Conservation (phyloP, 1,140 invertebrate genomes). For the Drosophila arawakana region DNA sequence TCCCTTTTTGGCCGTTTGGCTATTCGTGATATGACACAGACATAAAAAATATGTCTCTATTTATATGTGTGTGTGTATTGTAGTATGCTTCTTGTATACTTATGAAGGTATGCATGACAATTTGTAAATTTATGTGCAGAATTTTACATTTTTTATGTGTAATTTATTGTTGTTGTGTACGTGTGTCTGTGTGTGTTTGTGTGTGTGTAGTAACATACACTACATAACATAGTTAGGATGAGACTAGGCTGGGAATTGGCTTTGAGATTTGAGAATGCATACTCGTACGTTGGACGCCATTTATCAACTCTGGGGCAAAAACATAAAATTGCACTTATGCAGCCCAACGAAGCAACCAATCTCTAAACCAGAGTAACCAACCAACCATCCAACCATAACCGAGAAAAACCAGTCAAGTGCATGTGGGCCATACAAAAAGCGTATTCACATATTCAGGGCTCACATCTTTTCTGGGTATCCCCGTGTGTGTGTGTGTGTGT, state of each 20-base stretch:
- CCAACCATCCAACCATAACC: slow-evolving; percentile 66
- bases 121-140: slow-evolving; percentile 72
- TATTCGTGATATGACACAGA: slow-evolving; percentile 49
- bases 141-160: slow-evolving; percentile 71
- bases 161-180: slow-evolving; percentile 29
- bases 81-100: slow-evolving; percentile 1
- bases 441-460: slow-evolving; percentile 43
- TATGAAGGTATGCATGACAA: slow-evolving; percentile 56
- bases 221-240: slow-evolving; percentile 1
- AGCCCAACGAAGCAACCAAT: slow-evolving; percentile 56
- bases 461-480: slow-evolving; percentile 47
- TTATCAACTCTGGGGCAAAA: slow-evolving; percentile 71
- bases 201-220: slow-evolving; percentile 8
- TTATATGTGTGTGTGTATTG: slow-evolving; percentile 29
- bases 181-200: slow-evolving; percentile 19
- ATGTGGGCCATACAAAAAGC: slow-evolving; percentile 47
- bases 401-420: slow-evolving; percentile 66
- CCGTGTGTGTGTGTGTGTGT: slow-evolving; percentile 27
- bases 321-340: slow-evolving; percentile 81
- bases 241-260: slow-evolving; percentile 44
- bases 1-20: slow-evolving; percentile 7
- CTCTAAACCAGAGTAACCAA: slow-evolving; percentile 44
- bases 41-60: slow-evolving; percentile 60
- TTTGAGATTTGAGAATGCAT: slow-evolving; percentile 60
- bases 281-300: slow-evolving; percentile 43